Conservation (phyloP, 2,113 vertebrate species). For the Dicaeum eximium region DNA sequence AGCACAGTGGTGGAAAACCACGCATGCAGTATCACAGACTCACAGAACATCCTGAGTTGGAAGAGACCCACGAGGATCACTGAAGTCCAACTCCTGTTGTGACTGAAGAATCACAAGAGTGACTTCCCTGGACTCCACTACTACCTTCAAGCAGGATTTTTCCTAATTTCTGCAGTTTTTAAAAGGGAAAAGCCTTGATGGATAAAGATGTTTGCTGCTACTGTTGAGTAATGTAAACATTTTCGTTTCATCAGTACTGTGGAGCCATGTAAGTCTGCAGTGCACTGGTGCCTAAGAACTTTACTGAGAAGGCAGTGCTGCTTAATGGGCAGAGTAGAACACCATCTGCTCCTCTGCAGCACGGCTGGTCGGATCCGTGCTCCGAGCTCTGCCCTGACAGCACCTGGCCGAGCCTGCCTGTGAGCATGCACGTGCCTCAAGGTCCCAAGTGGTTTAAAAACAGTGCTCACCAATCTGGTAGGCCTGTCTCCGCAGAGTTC, state of each 20-base stretch:
- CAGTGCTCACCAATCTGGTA: slow-evolving; percentile 64
- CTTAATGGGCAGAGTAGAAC: not conserved
- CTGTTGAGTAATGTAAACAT: not conserved
- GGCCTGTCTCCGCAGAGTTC: slow-evolving; percentile 57
- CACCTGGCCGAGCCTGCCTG: not conserved
- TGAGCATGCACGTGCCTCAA: slow-evolving; percentile 65
- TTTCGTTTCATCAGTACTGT: not conserved
- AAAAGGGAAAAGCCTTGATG: not conserved
- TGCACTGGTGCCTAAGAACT: slow-evolving; percentile 6
- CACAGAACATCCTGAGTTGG: not conserved
- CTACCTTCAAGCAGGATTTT: not conserved
- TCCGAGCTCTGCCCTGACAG: slow-evolving; percentile 36
- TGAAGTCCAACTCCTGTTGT: not conserved
- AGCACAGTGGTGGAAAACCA: not conserved
- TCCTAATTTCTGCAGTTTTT: not conserved
- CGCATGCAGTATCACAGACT: not conserved
- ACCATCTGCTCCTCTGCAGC: not conserved
- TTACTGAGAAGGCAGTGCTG: not conserved
- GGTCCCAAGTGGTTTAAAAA: slow-evolving; percentile 49
- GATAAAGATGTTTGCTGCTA: not conserved
- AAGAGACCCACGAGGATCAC: not conserved
- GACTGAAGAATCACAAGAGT: not conserved
- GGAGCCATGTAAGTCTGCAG: not conserved
- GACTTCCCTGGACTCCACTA: not conserved
- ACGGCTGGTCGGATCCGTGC: not conserved